These are phyloP conservation scores for Drosophila albomicans DNA, from an alignment of 1,140 invertebrate genomes.

Conservation along the genomic window DNA sequence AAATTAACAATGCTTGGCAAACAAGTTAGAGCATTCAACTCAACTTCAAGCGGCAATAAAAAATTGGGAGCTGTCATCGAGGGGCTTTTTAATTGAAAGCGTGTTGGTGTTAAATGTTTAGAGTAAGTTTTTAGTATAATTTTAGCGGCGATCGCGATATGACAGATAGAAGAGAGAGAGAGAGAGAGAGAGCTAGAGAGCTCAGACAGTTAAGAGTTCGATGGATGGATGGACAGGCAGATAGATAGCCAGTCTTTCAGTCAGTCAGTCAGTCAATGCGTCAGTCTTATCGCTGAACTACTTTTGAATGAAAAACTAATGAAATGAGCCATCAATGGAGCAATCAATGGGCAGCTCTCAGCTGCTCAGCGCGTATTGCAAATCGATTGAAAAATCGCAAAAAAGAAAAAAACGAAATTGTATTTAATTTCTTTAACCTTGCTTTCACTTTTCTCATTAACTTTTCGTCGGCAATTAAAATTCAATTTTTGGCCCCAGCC, in stretches of 20 bases:
- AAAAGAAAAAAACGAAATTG: conserved; percentile 33
- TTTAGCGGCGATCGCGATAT: conserved; percentile 72
- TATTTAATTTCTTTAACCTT: conserved; percentile 81
- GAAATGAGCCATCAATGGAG: conserved; percentile 48
- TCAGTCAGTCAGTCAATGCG: neutral
- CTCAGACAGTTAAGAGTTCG: neutral
- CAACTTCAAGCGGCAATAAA: conserved; percentile 33
- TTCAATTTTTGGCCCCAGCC: conserved; percentile 72
- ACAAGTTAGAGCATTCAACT: conserved; percentile 47
- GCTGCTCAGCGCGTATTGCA: conserved; percentile 24
- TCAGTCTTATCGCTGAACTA: conserved; percentile 72
- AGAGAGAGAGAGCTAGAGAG: neutral
- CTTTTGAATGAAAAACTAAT: conserved; percentile 69
- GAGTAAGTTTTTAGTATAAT: conserved; percentile 64
- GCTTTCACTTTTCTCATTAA: conserved; percentile 83
- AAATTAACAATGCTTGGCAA: conserved; percentile 11
- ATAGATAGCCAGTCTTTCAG: conserved; percentile 3
- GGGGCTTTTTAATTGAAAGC: conserved; percentile 71
- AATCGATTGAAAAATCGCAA: conserved; percentile 74
- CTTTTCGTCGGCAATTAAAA: conserved; percentile 82
- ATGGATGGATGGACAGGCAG: neutral
- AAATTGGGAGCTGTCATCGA: conserved; percentile 76
- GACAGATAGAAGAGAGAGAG: conserved; percentile 38
- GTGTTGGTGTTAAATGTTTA: conserved; percentile 72
- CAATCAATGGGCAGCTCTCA: conserved; percentile 43